These are phyloP conservation scores for Micromussa lordhowensis DNA, from an alignment of 92 coral and sea anemone species.

Conservation along the genomic window DNA sequence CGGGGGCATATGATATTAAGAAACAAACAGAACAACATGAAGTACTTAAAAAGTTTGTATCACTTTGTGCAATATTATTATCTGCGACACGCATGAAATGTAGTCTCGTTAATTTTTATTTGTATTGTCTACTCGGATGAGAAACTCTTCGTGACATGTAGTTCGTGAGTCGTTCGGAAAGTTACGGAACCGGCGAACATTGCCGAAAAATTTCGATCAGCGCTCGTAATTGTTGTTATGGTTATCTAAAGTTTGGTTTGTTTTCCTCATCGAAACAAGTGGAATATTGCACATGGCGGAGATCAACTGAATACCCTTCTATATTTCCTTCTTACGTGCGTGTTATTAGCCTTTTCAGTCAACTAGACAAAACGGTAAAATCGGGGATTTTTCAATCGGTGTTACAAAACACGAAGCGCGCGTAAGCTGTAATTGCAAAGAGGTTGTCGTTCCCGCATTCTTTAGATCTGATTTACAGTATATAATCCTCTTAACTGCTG, in stretches of 20 bases:
- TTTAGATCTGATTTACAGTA: too few species aligned
- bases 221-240: constrained; percentile 5
- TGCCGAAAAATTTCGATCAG: not conserved
- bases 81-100: not conserved
- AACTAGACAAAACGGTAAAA: too few species aligned
- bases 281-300: not conserved
- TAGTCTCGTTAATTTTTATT: too few species aligned
- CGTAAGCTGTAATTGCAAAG: too few species aligned
- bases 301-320: not conserved
- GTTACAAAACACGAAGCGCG: too few species aligned
- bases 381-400: too few species aligned
- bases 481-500: too few species aligned
- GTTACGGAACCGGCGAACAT: not conserved
- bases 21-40: not conserved
- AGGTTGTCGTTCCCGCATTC: too few species aligned
- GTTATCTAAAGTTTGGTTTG: not conserved
- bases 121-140: not conserved
- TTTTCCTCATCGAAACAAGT: not conserved
- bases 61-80: too few species aligned
- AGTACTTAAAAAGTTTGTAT: not conserved
- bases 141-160: not conserved
- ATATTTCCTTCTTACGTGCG: too few species aligned
- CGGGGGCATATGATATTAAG: not conserved
- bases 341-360: too few species aligned
- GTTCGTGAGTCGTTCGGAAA: not conserved